A percentile compares a stretch with the other conserved stretches of the same genome.
Evolutionary conservation across 2,797 vertebrate species (phyloP).

Genomic region (Bovichtus diacanthus): DNA sequence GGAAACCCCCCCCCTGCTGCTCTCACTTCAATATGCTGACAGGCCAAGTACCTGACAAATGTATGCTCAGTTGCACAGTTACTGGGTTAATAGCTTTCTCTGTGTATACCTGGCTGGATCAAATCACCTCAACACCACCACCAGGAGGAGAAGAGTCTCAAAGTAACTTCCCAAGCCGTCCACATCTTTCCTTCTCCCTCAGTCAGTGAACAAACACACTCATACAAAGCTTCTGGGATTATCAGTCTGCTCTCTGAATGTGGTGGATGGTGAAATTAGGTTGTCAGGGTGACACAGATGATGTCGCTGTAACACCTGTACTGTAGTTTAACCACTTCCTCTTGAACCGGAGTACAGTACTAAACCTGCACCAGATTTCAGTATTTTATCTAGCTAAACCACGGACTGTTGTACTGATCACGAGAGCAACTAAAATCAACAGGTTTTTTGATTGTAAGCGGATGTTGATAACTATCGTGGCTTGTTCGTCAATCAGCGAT

Average conservation of each 20-base stretch:
- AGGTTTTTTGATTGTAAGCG: conserved; percentile 38
- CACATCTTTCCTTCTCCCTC: not conserved
- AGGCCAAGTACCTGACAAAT: conserved; percentile 59
- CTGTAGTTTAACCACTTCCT: conserved; percentile 79
- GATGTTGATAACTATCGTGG: conserved; percentile 17
- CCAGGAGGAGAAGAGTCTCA: not conserved
- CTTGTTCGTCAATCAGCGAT: conserved; percentile 19
- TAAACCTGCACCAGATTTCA: conserved; percentile 62
- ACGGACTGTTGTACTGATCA: conserved; percentile 8
- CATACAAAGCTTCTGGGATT: conserved; percentile 35
- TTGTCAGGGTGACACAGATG: conserved; percentile 72
- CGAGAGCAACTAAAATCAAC: conserved; percentile 40
- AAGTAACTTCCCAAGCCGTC: conserved; percentile 36
- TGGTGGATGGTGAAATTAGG: conserved; percentile 56
- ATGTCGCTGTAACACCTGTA: conserved; percentile 74
- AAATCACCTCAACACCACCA: conserved; percentile 40
- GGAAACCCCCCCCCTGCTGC: conserved; percentile 66
- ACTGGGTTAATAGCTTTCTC: conserved; percentile 44
- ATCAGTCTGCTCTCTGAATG: conserved; percentile 39
- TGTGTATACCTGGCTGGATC: conserved; percentile 29
- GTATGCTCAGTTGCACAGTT: conserved; percentile 21
- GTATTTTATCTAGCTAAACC: conserved; percentile 30
- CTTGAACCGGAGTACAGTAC: conserved; percentile 65
- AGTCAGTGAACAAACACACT: not conserved
- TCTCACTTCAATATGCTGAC: conserved; percentile 66